These are phyloP conservation scores for Harpegnathos saltator DNA, from an alignment of 1,140 invertebrate species.

Conservation along the genomic window DNA sequence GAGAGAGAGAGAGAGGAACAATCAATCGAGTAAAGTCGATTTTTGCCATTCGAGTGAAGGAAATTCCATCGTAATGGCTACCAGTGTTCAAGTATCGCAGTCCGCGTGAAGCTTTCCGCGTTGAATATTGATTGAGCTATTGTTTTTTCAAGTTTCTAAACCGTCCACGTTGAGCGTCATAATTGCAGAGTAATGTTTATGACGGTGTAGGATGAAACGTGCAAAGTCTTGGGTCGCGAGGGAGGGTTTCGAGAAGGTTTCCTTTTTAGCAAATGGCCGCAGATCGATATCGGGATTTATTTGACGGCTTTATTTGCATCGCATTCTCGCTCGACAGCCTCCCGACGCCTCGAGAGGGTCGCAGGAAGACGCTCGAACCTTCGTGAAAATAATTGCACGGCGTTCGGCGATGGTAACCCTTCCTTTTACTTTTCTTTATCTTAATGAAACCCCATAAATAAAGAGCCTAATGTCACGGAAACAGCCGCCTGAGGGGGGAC, in stretches of 20 bases:
- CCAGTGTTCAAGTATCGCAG: not conserved
- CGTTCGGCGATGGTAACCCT: slow-evolving; percentile 83
- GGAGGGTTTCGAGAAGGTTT: not conserved
- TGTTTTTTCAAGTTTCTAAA: no score
- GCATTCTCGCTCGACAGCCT: slow-evolving; percentile 73
- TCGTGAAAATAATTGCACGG: slow-evolving; percentile 84
- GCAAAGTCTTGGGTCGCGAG: not conserved
- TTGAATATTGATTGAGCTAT: no score
- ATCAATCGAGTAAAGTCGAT: no score
- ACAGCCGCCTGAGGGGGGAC: slow-evolving; percentile 67
- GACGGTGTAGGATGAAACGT: not conserved
- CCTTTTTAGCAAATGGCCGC: slow-evolving; percentile 18
- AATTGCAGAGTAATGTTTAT: not conserved
- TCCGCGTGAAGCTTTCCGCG: no score
- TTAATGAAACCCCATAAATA: slow-evolving; percentile 86
- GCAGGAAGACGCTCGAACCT: slow-evolving; percentile 60
- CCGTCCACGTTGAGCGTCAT: no score
- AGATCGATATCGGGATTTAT: slow-evolving; percentile 85
- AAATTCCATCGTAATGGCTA: not conserved
- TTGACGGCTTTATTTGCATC: slow-evolving; percentile 83
- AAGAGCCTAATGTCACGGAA: slow-evolving; percentile 84
- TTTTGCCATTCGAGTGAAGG: slow-evolving; percentile 8
- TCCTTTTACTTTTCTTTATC: slow-evolving; percentile 83
- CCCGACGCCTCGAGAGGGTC: slow-evolving; percentile 41
- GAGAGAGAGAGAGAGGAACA: no score